phyloP scores from a whole-genome alignment of 2,797 vertebrate species.

The Phyllotis vaccarum region DNA sequence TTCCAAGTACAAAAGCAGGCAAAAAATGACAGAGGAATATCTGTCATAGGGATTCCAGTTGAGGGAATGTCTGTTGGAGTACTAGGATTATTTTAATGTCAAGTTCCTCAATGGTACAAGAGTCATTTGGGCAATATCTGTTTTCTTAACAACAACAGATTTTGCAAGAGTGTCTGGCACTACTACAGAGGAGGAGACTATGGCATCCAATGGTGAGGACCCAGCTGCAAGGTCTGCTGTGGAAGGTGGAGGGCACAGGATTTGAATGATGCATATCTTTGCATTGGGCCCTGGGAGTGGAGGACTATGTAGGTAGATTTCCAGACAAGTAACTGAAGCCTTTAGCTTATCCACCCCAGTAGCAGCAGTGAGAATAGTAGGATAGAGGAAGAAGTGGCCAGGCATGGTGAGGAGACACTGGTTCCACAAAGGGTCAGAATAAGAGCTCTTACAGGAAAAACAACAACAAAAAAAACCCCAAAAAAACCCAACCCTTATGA shows the following conservation, averaged over 20 bases:
- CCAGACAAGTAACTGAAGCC: constrained; percentile 14
- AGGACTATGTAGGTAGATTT: constrained; percentile 53
- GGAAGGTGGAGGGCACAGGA: neutral
- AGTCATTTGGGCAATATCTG: neutral
- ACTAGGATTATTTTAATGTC: neutral
- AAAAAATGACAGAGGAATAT: neutral
- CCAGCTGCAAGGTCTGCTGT: neutral
- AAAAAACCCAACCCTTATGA: neutral
- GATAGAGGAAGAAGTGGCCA: constrained; percentile 44
- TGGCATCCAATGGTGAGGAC: neutral
- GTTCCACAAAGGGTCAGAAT: constrained; percentile 39
- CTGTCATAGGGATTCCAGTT: neutral
- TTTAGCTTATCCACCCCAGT: constrained; percentile 65
- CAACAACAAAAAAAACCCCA: neutral
- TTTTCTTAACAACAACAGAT: constrained; percentile 8
- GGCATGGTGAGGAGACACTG: neutral
- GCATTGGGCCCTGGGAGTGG: constrained; percentile 19
- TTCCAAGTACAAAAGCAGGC: neutral
- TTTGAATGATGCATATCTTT: constrained; percentile 62
- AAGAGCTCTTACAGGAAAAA: constrained; percentile 15
- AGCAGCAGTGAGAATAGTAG: neutral
- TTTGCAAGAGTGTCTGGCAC: neutral
- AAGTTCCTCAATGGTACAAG: neutral
- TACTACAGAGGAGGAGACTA: neutral
- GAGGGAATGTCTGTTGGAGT: neutral